phyloP scores from a whole-genome alignment of 53 echinoderm and acorn worm genomes.

The Astropecten irregularis region DNA sequence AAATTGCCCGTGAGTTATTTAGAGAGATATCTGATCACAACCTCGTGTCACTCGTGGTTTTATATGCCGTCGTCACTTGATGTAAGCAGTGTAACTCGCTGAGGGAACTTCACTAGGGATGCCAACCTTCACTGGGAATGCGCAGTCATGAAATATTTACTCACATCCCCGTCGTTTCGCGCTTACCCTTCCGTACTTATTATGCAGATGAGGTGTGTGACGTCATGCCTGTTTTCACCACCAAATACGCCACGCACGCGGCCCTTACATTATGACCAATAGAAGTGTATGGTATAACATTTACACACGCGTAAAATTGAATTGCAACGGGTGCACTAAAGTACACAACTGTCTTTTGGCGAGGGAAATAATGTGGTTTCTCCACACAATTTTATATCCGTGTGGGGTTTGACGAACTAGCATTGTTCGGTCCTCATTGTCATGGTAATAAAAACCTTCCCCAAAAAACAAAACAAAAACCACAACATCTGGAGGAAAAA shows the following conservation, averaged over 20 bases:
- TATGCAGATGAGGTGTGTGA: background rate
- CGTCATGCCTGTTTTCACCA: background rate
- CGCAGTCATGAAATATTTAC: conserved; percentile 10
- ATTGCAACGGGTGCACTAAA: background rate
- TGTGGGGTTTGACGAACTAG: no score
- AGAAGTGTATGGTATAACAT: no score
- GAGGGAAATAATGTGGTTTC: no score
- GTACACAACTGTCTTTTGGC: no score
- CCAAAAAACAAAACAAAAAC: no score
- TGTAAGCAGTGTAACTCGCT: no score
- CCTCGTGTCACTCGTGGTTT: background rate
- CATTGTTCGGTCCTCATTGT: no score
- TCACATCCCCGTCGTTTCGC: background rate
- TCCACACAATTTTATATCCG: no score
- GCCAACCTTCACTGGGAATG: background rate
- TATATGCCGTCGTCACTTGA: conserved; percentile 22
- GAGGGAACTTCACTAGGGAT: background rate
- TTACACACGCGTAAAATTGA: background rate
- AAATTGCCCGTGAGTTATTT: background rate
- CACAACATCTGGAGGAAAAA: no score
- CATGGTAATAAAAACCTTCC: no score
- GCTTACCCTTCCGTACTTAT: no score
- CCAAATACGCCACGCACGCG: background rate
- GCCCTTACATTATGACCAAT: no score
- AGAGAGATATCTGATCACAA: conserved; percentile 1